Conservation (phyloP, 2,888 invertebrate species). For the Melieria picta region DNA sequence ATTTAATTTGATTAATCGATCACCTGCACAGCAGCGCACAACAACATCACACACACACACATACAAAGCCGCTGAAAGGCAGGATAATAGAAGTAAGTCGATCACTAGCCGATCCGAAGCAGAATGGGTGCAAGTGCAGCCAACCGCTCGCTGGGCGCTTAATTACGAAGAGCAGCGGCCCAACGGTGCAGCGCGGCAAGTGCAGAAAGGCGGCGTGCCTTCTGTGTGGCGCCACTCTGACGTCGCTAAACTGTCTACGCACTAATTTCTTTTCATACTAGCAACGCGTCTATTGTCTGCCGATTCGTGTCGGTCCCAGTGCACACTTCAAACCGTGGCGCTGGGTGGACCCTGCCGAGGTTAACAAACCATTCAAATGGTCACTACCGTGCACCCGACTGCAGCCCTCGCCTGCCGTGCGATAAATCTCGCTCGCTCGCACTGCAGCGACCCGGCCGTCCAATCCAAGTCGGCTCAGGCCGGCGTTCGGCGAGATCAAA, state of each 20-base stretch:
- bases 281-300: constrained; percentile 59
- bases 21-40: constrained; percentile 9
- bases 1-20: constrained; percentile 56
- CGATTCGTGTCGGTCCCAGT: constrained; percentile 49
- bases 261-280: constrained; percentile 45
- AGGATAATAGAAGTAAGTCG: not conserved
- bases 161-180: too few relatives aligned
- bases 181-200: too few relatives aligned
- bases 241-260: constrained; percentile 39
- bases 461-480: not conserved
- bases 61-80: not conserved
- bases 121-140: constrained; percentile 2
- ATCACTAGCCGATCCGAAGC: not conserved
- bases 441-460: not conserved
- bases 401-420: constrained; percentile 12
- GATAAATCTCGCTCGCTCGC: constrained; percentile 7
- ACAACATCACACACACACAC: not conserved
- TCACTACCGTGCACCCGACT: constrained; percentile 14
- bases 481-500: constrained; percentile 11
- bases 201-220: not conserved
- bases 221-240: constrained; percentile 49
- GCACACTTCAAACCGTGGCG: constrained; percentile 5
- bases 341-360: not conserved
- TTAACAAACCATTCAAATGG: constrained; percentile 23
- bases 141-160: too few relatives aligned